Evolutionary conservation across 2,797 vertebrate species (phyloP), one percentile per base, ranked within the genome.

Genomic region (Amniataba percoides): DNA sequence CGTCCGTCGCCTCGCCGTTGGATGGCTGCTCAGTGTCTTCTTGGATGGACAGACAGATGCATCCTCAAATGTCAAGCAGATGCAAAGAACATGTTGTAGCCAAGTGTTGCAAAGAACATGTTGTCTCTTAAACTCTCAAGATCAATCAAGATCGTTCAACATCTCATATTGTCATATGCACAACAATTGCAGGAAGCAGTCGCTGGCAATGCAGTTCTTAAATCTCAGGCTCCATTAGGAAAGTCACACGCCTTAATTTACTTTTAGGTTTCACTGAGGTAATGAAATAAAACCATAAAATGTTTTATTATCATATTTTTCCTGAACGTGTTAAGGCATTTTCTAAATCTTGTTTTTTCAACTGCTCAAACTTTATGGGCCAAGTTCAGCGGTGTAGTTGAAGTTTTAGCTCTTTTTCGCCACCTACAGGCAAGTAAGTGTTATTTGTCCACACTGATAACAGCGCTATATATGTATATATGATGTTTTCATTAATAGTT

Each of bases 381-480:
- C 19, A 77, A 10, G 7, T 60, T 53, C 49, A 69, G 16, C 21
- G 5, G 18, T 60, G 5, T 14, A 48, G 8, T 45, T 21, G 5
- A 15, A 1, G 12, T 53, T 71, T 65, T 23, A 39, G 14, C 42
- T 80, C 23, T 73, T 16, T 63, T 19, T 0, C 7, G 40, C 71
- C 80, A 61, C 57, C 52, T 81, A 58, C 34, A 59, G 77, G 51
- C 70, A 8, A 42, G 5, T 39, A 25, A 27, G 21, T 74, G 51
- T 68, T 40, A 69, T 40, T 76, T 14, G 51, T 45, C 21, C 15
- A 61, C 75, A 55, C 14, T 59, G 59, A 66, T 62, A 52, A 45
- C 39, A 39, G 9, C 11, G 16, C 14, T 84, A 70, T 86, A 69
- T 13, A 86, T 27, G n/a, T n/a, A n/a, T n/a, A n/a, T n/a, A n/a